Percentiles rank a stretch among this genome's conserved stretches.
Conservation (phyloP, 2,113 vertebrate species). For the Diadophis punctatus region DNA sequence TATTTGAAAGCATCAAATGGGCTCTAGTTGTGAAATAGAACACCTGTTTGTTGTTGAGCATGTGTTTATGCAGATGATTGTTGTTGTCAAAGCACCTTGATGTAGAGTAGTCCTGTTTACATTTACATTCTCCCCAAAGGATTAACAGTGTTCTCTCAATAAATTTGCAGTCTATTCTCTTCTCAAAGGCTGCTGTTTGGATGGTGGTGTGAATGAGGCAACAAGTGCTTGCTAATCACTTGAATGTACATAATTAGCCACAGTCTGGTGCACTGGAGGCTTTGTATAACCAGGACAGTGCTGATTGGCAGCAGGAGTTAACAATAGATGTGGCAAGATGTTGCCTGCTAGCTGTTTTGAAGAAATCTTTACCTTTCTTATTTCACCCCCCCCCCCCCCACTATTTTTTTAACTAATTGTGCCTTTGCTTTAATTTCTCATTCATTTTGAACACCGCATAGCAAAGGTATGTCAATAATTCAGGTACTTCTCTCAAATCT, state of each 20-base stretch:
- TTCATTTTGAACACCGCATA: slow-evolving; percentile 24
- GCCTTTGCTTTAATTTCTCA: slow-evolving; percentile 31
- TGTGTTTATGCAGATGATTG: slow-evolving; percentile 87
- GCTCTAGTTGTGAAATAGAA: slow-evolving; percentile 84
- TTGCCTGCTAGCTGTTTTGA: slow-evolving; percentile 59
- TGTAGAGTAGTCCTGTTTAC: slow-evolving; percentile 81
- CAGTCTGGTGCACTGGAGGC: slow-evolving; percentile 74
- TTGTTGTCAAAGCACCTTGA: slow-evolving; percentile 86
- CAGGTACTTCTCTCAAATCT: neutral
- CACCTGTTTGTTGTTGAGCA: slow-evolving; percentile 90
- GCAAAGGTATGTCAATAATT: slow-evolving; percentile 36
- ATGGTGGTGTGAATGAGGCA: slow-evolving; percentile 77
- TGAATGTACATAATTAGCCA: slow-evolving; percentile 77
- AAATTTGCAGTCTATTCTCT: slow-evolving; percentile 80
- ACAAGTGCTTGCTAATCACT: slow-evolving; percentile 81
- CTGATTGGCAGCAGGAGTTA: slow-evolving; percentile 61
- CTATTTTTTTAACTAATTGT: slow-evolving; percentile 51
- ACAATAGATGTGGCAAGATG: slow-evolving; percentile 60
- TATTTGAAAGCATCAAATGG: slow-evolving; percentile 79
- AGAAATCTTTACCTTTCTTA: slow-evolving; percentile 50
- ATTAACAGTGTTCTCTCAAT: slow-evolving; percentile 81
- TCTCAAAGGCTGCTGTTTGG: slow-evolving; percentile 77
- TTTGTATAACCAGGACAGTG: slow-evolving; percentile 68
- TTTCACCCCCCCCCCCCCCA: slow-evolving; percentile 20
- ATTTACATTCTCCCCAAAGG: slow-evolving; percentile 78